Conservation (phyloP, 2,797 vertebrate species). For the Anomalospiza imberbis region DNA sequence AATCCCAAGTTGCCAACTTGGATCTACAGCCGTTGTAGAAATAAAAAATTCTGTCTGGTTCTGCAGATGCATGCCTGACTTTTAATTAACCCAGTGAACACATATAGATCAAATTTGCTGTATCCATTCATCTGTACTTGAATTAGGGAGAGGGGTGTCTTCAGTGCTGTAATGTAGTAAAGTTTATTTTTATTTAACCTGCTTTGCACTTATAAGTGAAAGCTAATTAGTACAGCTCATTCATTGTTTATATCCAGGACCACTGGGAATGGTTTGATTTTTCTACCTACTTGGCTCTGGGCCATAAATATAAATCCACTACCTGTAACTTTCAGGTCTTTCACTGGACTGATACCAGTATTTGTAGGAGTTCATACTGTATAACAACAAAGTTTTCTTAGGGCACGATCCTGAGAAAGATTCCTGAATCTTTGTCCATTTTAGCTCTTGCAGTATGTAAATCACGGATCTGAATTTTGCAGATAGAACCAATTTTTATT, state of each 20-base stretch:
- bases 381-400: not conserved
- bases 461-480: not conserved
- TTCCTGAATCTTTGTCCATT: not conserved
- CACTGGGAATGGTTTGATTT: not conserved
- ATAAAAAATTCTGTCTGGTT: constrained; percentile 34
- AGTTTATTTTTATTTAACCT: constrained; percentile 65
- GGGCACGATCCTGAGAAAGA: not conserved
- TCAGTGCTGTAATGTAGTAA: not conserved
- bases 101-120: constrained; percentile 29
- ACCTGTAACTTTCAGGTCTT: not conserved
- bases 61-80: not conserved
- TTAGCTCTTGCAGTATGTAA: not conserved
- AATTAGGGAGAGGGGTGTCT: constrained; percentile 15
- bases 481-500: not conserved
- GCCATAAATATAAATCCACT: not conserved
- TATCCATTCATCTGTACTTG: constrained; percentile 40
- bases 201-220: constrained; percentile 41
- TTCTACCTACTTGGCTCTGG: not conserved
- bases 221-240: constrained; percentile 13
- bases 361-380: not conserved
- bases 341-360: not conserved
- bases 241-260: not conserved
- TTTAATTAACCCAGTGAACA: constrained; percentile 40
- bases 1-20: not conserved
- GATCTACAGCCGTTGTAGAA: not conserved